Percentiles rank a stretch among this genome's conserved stretches.
Conservation (phyloP, 1,140 invertebrate genomes). For the Bombus huntii region DNA sequence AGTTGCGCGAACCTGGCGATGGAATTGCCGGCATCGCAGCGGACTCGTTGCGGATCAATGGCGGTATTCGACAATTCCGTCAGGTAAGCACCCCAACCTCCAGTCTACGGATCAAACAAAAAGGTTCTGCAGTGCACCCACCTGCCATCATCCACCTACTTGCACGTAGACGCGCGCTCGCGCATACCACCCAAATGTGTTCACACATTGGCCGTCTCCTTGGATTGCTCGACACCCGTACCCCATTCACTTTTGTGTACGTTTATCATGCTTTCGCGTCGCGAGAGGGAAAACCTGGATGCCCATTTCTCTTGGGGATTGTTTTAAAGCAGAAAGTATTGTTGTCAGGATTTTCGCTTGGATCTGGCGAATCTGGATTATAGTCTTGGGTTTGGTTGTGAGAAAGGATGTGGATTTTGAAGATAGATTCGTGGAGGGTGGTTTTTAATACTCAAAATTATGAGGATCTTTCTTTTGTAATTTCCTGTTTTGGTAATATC, state of each 20-base stretch:
- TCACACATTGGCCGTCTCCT: neutral
- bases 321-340: neutral
- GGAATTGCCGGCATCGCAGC: slow-evolving; percentile 98
- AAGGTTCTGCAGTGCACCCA: slow-evolving; percentile 1
- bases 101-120: slow-evolving; percentile 8
- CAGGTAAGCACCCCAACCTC: slow-evolving; percentile 88
- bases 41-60: slow-evolving; percentile 98
- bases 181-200: neutral
- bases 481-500: neutral
- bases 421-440: neutral
- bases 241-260: neutral
- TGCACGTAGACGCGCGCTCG: neutral
- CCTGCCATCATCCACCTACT: neutral
- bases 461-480: neutral
- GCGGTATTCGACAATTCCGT: slow-evolving; percentile 97
- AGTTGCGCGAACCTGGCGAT: slow-evolving; percentile 91
- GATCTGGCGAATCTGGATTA: neutral
- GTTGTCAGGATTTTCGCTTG: neutral
- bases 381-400: neutral
- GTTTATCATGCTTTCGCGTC: slow-evolving; percentile 38
- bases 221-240: slow-evolving; percentile 11
- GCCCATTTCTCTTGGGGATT: neutral
- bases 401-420: neutral
- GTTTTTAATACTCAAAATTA: neutral
- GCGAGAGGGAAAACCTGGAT: slow-evolving; percentile 3